These are phyloP conservation scores for Luperina testacea DNA, from an alignment of 2,888 invertebrate genomes.

Conservation along the genomic window DNA sequence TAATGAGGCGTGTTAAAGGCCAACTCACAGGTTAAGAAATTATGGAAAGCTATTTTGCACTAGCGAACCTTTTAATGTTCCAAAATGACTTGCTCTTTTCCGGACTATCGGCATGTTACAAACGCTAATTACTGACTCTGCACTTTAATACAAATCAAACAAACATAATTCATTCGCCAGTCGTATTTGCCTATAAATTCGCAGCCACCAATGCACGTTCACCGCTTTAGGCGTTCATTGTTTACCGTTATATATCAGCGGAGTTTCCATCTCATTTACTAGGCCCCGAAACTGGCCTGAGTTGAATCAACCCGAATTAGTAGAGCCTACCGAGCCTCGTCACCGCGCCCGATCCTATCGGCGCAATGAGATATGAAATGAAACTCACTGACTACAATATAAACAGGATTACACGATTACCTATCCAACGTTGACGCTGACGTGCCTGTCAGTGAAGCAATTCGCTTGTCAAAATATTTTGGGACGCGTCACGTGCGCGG, in stretches of 20 bases:
- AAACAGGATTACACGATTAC: constrained; percentile 65
- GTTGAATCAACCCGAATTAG: constrained; percentile 74
- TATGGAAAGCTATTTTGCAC: constrained; percentile 41
- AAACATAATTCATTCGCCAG: constrained; percentile 52
- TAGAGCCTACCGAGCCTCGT: constrained; percentile 68
- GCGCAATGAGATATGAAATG: constrained; percentile 82
- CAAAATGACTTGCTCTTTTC: constrained; percentile 47
- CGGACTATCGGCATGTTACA: constrained; percentile 5
- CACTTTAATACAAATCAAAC: constrained; percentile 36
- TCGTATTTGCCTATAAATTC: constrained; percentile 53
- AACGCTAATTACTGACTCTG: constrained; percentile 32
- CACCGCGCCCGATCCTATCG: constrained; percentile 77
- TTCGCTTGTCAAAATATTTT: constrained; percentile 69
- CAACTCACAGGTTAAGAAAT: constrained; percentile 41
- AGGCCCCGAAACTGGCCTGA: constrained; percentile 63
- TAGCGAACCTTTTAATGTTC: constrained; percentile 39
- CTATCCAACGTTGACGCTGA: constrained; percentile 50
- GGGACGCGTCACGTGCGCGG: constrained; percentile 61
- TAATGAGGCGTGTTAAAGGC: constrained; percentile 58
- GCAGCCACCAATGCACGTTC: constrained; percentile 49
- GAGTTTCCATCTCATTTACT: constrained; percentile 83
- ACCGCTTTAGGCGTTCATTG: constrained; percentile 67
- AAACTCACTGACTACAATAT: constrained; percentile 71
- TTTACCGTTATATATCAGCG: constrained; percentile 76
- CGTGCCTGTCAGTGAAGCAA: constrained; percentile 49